phyloP scores from a whole-genome alignment of 2,888 invertebrate species.

The Serrognathus titanus region DNA sequence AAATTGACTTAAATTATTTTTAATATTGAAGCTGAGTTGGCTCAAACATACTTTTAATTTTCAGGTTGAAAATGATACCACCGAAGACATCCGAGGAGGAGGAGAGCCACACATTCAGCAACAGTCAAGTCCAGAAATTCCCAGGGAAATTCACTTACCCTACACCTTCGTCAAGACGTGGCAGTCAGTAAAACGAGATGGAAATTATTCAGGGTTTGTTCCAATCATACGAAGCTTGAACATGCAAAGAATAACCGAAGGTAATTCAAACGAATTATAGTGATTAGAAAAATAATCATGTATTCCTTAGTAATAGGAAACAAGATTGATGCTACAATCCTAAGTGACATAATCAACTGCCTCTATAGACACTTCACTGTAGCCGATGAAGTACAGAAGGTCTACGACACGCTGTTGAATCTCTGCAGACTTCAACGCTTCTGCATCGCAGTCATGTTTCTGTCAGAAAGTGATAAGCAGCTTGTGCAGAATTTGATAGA shows the following conservation, averaged over 20 bases:
- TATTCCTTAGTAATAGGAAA: conserved; percentile 44
- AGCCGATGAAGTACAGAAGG: conserved; percentile 35
- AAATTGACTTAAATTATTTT: no score
- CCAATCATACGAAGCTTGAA: conserved; percentile 38
- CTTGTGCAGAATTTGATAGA: conserved; percentile 32
- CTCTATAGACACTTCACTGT: conserved; percentile 43
- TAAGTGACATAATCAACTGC: conserved; percentile 42
- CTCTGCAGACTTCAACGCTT: conserved; percentile 42
- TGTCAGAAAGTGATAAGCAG: conserved; percentile 39
- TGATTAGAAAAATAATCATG: background rate
- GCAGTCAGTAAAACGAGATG: conserved; percentile 40
- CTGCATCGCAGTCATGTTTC: conserved; percentile 43
- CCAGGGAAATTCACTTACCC: conserved; percentile 34
- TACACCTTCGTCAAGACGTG: conserved; percentile 45
- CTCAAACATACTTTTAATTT: background rate
- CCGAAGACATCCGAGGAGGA: conserved; percentile 18
- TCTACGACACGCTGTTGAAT: conserved; percentile 36
- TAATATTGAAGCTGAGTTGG: no score
- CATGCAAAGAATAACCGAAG: conserved; percentile 30
- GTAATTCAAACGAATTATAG: conserved; percentile 20
- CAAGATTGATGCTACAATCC: conserved; percentile 46
- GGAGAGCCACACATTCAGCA: conserved; percentile 24
- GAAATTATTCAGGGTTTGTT: conserved; percentile 37
- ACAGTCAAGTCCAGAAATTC: conserved; percentile 3
- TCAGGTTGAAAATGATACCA: conserved; percentile 6